Evolutionary conservation across 1,140 invertebrate genomes (phyloP).

Genomic region (Mizuhopecten yessoensis): DNA sequence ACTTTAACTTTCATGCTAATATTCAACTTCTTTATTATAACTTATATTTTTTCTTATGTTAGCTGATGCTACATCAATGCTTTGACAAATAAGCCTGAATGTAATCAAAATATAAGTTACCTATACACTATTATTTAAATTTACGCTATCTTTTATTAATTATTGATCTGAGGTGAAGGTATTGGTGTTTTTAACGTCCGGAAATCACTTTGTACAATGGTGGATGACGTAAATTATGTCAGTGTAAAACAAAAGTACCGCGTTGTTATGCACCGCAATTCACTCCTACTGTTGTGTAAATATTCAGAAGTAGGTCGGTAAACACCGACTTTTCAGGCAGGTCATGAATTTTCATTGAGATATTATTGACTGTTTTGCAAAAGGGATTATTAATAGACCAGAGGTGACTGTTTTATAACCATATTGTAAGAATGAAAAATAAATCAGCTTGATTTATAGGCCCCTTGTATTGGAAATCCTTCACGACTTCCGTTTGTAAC

Average conservation of each 20-base stretch:
- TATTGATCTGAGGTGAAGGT: neutral
- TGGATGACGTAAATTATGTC: neutral
- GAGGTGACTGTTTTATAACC: neutral
- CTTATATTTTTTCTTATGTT: too few species aligned
- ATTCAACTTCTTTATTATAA: too few species aligned
- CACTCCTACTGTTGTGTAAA: neutral
- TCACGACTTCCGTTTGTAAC: neutral
- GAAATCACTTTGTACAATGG: neutral
- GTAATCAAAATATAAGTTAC: too few species aligned
- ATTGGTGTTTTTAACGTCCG: neutral
- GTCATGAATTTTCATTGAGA: neutral
- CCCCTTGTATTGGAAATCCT: neutral
- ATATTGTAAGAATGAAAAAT: neutral
- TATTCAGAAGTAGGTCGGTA: neutral
- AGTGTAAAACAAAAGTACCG: neutral
- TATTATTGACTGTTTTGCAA: neutral
- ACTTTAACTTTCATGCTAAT: too few species aligned
- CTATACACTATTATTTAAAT: too few species aligned
- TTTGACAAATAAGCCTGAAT: too few species aligned
- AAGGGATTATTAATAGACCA: neutral
- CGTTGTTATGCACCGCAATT: neutral
- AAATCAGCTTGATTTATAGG: conserved; percentile 30
- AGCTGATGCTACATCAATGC: too few species aligned
- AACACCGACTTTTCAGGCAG: neutral
- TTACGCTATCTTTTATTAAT: neutral